phyloP scores from a whole-genome alignment of 2,888 invertebrate species.

The Diaphora mendica region DNA sequence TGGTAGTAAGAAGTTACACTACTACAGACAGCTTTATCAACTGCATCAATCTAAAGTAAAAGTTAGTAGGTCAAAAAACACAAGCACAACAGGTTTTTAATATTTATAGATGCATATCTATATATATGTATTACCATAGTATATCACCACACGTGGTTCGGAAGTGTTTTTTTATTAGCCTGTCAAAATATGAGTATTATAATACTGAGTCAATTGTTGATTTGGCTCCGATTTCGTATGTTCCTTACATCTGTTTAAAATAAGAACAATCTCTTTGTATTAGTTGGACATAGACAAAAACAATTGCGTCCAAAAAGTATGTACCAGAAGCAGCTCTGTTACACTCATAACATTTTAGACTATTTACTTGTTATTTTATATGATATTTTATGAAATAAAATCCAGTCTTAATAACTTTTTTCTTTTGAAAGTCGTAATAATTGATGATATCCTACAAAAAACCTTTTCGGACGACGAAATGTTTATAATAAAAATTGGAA shows the following conservation, averaged over 20 bases:
- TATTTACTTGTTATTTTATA: background rate
- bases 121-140: background rate
- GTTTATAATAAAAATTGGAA: background rate
- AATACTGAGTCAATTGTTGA: too few relatives aligned
- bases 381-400: background rate
- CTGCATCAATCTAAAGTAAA: background rate
- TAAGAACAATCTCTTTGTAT: too few relatives aligned
- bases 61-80: background rate
- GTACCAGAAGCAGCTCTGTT: background rate
- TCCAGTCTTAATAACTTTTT: background rate
- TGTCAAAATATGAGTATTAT: too few relatives aligned
- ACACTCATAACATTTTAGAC: background rate
- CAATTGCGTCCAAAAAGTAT: background rate
- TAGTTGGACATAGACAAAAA: too few relatives aligned
- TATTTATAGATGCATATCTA: background rate
- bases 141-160: too few relatives aligned
- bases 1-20: background rate
- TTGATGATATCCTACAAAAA: slow-evolving; percentile 14
- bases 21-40: background rate
- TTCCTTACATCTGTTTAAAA: too few relatives aligned
- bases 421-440: slow-evolving; percentile 25
- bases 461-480: background rate
- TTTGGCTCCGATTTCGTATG: too few relatives aligned
- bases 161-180: too few relatives aligned
- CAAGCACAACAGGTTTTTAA: background rate